Conservation (phyloP, 1,140 invertebrate species). For the Lerema accius region DNA sequence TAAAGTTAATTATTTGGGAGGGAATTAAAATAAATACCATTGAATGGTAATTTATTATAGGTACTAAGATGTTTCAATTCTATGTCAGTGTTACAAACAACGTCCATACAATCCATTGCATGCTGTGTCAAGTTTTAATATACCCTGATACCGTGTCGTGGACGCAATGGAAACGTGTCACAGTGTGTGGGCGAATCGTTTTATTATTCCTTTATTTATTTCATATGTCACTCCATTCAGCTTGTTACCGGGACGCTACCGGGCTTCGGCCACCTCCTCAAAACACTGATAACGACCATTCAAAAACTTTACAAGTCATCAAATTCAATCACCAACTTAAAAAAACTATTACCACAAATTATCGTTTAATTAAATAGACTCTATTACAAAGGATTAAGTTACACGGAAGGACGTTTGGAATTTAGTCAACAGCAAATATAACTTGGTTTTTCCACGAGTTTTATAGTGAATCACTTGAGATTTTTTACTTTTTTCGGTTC, state of each 20-base stretch:
- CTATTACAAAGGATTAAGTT: slow-evolving; percentile 44
- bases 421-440: slow-evolving; percentile 29
- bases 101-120: too few relatives aligned
- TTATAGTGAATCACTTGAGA: slow-evolving; percentile 71
- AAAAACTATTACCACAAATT: slow-evolving; percentile 3
- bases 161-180: slow-evolving; percentile 49
- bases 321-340: slow-evolving; percentile 36
- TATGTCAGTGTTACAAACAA: too few relatives aligned
- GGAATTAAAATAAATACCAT: too few relatives aligned
- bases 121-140: too few relatives aligned
- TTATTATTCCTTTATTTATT: slow-evolving; percentile 68
- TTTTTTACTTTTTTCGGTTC: slow-evolving; percentile 50
- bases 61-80: too few relatives aligned
- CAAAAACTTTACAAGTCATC: slow-evolving; percentile 62
- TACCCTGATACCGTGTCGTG: too few relatives aligned
- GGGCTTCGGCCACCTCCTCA: slow-evolving; percentile 57
- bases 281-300: slow-evolving; percentile 55
- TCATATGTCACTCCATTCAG: slow-evolving; percentile 62
- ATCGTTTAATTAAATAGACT: slow-evolving; percentile 16
- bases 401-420: slow-evolving; percentile 20
- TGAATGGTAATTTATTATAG: too few relatives aligned
- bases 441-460: slow-evolving; percentile 41
- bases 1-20: too few relatives aligned
- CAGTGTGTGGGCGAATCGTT: slow-evolving; percentile 64
- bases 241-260: slow-evolving; percentile 63